A percentile compares a stretch with the other conserved stretches of the same genome.
Conservation (phyloP, 2,888 invertebrate species). For the Lithophane semibrunnea region DNA sequence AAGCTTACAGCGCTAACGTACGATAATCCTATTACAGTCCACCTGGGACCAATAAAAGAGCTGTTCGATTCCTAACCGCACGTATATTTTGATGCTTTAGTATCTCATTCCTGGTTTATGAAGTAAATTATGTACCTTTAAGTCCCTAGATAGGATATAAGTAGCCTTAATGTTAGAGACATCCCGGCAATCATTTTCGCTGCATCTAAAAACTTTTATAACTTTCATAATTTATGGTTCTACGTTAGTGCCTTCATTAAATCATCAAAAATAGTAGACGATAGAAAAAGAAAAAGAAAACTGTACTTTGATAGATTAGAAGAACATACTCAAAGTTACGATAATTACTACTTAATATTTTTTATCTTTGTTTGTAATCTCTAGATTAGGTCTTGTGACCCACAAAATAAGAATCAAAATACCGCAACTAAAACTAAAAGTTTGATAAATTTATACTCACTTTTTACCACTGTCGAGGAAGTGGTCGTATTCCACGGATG, state of each 20-base stretch:
- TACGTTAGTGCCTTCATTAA: background rate
- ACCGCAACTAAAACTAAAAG: conserved; percentile 23
- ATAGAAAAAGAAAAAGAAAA: background rate
- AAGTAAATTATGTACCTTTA: conserved; percentile 16
- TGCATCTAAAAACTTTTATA: background rate
- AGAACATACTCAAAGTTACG: background rate
- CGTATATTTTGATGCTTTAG: conserved; percentile 58
- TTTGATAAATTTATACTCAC: conserved; percentile 91
- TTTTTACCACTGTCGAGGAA: conserved; percentile 97
- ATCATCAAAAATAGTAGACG: background rate
- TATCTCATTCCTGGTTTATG: conserved; percentile 38
- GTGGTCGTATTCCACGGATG: conserved; percentile 98
- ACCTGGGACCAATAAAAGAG: conserved; percentile 71
- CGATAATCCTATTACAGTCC: conserved; percentile 73
- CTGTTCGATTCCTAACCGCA: conserved; percentile 53
- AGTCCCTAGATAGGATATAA: conserved; percentile 1
- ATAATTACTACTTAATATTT: conserved; percentile 45
- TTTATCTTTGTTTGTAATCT: conserved; percentile 38
- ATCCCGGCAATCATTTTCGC: background rate
- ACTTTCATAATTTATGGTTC: background rate
- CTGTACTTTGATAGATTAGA: background rate
- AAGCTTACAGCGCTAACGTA: conserved; percentile 49
- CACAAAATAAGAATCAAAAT: conserved; percentile 48
- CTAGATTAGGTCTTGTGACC: conserved; percentile 18
- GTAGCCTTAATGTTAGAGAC: conserved; percentile 1